Conservation (phyloP, 2,888 invertebrate genomes). For the Melipona bicolor region DNA sequence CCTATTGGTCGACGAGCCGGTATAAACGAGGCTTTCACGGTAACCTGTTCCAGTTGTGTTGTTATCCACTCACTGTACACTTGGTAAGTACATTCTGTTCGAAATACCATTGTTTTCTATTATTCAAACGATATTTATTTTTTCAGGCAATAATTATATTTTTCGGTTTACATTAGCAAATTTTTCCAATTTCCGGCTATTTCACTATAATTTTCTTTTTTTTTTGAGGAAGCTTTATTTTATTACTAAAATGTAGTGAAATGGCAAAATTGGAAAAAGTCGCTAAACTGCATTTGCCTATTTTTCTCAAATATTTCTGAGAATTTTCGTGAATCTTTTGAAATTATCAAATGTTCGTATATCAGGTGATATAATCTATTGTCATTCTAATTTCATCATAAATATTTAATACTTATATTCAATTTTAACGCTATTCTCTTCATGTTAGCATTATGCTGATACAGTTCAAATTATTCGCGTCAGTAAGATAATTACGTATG, state of each 20-base stretch:
- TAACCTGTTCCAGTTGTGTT: conserved; percentile 79
- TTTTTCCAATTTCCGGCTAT: no score
- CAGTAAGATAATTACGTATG: background rate
- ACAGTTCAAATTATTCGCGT: background rate
- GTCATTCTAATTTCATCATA: background rate
- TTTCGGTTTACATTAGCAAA: no score
- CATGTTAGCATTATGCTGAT: background rate
- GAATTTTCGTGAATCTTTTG: background rate
- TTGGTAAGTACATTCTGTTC: conserved; percentile 76
- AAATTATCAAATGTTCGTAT: background rate
- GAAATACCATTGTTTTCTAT: background rate
- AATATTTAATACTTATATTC: background rate
- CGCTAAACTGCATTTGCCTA: no score
- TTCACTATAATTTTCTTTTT: no score
- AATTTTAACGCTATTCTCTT: background rate
- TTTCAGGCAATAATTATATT: no score
- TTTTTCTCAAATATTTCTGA: background rate
- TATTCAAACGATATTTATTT: background rate
- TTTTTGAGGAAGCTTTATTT: no score
- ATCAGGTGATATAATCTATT: background rate
- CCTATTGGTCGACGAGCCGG: conserved; percentile 73
- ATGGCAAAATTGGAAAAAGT: no score
- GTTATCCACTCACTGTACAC: conserved; percentile 79
- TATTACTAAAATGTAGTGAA: no score
- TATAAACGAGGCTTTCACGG: conserved; percentile 77